Evolutionary conservation across 2,113 vertebrate genomes (phyloP), one percentile per base, ranked within the genome.

Genomic region (Atlantisia rogersi): DNA sequence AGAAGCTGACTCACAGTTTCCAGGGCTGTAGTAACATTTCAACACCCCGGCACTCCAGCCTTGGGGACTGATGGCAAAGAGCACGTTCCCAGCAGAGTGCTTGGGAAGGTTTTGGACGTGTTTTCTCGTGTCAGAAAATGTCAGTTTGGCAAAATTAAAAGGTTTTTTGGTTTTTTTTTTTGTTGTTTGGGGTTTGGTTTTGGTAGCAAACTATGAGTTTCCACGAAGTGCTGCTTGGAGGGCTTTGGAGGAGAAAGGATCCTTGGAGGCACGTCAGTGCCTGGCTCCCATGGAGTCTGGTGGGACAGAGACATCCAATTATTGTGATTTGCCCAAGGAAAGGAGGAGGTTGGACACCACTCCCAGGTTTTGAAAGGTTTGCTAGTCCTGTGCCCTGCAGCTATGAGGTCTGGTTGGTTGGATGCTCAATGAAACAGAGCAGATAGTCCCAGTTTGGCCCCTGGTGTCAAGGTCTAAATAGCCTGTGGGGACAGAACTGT

Each of bases 1-100:
- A 96, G 42, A 90, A 93, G 96, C 95, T 97, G 95, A 96, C 95
- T 96, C 96, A 96, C 92, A 91, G 39, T 97, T 97, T 96, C 96
- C 96, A 96, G 88, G 68, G 92, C 86, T 96, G 94, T 52, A 93
- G 95, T 81, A 95, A 75, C 95, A 88, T 97, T 96, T 96, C 93
- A 96, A 92, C 92, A 96, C 95, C 85, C 93, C 31, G 5, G 93
- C 13, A 12, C 94, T 89, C 70, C 93, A 96, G 95, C 94, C 93
- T 83, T 94, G 95, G 95, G 92, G 95, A 92, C 92, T 86, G 95
- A 76, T 94, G 95, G 96, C 95, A 97, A 81, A 82, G 89, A 95
- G 94, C 96, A 76, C 78, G 53, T 94, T 97, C 95, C 96, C 86
- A 95, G 95, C 89, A 84, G 94, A 94, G 78, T 5, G 84, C 56